phyloP scores from a whole-genome alignment of 92 coral and sea anemone genomes.

The Palythoa heliodiscus region DNA sequence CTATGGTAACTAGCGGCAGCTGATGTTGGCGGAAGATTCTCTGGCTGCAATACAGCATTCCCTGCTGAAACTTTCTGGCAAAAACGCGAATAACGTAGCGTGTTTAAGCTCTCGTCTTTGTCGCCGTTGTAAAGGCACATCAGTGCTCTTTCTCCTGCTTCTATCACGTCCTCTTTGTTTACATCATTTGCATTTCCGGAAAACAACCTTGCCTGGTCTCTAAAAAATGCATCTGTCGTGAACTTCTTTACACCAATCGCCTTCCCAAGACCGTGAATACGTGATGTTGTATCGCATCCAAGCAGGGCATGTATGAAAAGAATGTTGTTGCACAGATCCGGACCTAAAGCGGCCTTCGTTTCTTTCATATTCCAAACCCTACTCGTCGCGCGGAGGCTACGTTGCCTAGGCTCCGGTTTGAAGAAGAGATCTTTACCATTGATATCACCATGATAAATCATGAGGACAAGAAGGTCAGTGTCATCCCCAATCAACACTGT shows the following conservation, averaged over 20 bases:
- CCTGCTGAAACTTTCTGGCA: conserved; percentile 42
- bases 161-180: background rate
- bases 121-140: background rate
- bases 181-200: background rate
- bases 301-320: conserved; percentile 60
- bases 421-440: conserved; percentile 48
- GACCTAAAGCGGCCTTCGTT: conserved; percentile 46
- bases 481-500: conserved; percentile 55
- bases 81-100: background rate
- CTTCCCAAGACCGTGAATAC: conserved; percentile 63
- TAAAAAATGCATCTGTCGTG: background rate
- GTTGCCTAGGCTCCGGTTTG: conserved; percentile 25
- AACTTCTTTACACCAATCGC: conserved; percentile 46
- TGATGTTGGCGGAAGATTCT: conserved; percentile 34
- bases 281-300: conserved; percentile 69
- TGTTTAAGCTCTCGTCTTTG: background rate
- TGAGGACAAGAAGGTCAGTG: conserved; percentile 47
- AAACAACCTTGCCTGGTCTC: background rate
- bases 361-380: conserved; percentile 56
- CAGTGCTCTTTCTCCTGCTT: background rate
- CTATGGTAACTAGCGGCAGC: conserved; percentile 44
- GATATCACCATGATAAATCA: conserved; percentile 42
- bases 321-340: conserved; percentile 40
- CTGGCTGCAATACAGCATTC: conserved; percentile 29
- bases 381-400: background rate